Base-by-base conservation (phyloP, 2,113 vertebrate species). In the Syngnathus scovelli region DNA sequence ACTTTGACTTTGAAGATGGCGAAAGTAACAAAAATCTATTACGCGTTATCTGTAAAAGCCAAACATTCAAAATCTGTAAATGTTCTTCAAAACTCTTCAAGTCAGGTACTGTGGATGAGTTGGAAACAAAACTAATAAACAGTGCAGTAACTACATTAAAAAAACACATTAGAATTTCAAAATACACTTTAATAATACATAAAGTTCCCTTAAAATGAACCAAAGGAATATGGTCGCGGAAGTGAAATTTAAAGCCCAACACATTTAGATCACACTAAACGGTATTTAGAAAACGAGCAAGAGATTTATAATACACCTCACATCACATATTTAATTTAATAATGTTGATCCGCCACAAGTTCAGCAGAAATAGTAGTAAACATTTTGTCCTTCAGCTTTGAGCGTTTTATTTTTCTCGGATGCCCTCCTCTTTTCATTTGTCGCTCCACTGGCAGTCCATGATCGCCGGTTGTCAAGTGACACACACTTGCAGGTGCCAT, bases 101-200 rank as follows among this genome's bases (percentile, higher is more conserved):
- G 13, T 46, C 44, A 6, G 15, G 44, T 16, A 5, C 15, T 48
- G 44, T 16, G 11, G 16, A 16, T 48, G 13, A 48, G 5, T 48
- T 48, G 44, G 44, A 48, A 13, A 48, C 44, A 48, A 48, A 48
- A 48, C 18, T 49, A n/a, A 49, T n/a, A 18, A 11, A 54, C 21
- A 33, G 27, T 33, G 27, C 27, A 33, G 27, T 19, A 52, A 21
- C 7, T 21, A n/a, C 11, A 13, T 23, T 13, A 3, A 39, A 8
- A 62, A 44, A 27, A 1, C 8, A 33, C 21, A 3, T 12, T 6
- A 36, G 8, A 72, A 27, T 77, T 84, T 76, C 51, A 85, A 88
- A 86, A 85, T 88, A 87, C 80, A 85, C 60, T 88, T 88, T 86
- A 85, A 83, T 86, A 65, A 69, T 75, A 72, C 69, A 81, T 74